phyloP scores from a whole-genome alignment of 2,888 invertebrate species.

The Hemicrepidius hirtus region DNA sequence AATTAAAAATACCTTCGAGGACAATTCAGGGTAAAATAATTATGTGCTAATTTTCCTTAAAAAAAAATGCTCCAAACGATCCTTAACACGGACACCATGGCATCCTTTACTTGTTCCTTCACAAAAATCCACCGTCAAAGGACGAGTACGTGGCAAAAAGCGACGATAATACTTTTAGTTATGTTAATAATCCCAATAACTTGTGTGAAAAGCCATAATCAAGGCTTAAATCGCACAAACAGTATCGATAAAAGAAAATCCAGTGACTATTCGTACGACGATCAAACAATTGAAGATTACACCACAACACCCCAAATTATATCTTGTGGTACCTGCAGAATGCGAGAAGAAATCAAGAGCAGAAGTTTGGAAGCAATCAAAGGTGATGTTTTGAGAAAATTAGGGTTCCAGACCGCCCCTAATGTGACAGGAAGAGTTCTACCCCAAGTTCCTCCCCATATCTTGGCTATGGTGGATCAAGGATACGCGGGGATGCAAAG shows the following conservation, averaged over 20 bases:
- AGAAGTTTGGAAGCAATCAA: constrained; percentile 77
- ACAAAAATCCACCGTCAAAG: constrained; percentile 33
- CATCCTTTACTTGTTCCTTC: constrained; percentile 22
- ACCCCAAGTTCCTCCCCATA: constrained; percentile 74
- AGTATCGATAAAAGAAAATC: constrained; percentile 52
- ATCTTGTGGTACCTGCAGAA: constrained; percentile 74
- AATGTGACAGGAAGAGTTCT: constrained; percentile 77
- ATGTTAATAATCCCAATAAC: constrained; percentile 36
- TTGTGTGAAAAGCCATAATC: constrained; percentile 54
- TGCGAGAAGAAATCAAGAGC: constrained; percentile 76
- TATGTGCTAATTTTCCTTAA: constrained; percentile 20
- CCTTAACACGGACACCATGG: constrained; percentile 3
- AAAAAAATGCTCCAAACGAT: constrained; percentile 23
- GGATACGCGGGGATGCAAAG: constrained; percentile 70
- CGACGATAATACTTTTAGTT: constrained; percentile 34
- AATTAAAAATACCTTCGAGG: constrained; percentile 8
- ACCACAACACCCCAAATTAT: constrained; percentile 35
- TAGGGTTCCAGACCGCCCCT: constrained; percentile 74
- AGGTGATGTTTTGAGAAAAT: constrained; percentile 76
- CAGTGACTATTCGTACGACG: constrained; percentile 40
- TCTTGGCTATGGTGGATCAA: constrained; percentile 66
- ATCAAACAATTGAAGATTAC: constrained; percentile 42
- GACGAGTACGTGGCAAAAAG: constrained; percentile 42
- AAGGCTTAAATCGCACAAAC: constrained; percentile 47
- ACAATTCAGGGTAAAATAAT: constrained; percentile 16